phyloP scores from a whole-genome alignment of 2,113 vertebrate species.

The Casuarius casuarius region DNA sequence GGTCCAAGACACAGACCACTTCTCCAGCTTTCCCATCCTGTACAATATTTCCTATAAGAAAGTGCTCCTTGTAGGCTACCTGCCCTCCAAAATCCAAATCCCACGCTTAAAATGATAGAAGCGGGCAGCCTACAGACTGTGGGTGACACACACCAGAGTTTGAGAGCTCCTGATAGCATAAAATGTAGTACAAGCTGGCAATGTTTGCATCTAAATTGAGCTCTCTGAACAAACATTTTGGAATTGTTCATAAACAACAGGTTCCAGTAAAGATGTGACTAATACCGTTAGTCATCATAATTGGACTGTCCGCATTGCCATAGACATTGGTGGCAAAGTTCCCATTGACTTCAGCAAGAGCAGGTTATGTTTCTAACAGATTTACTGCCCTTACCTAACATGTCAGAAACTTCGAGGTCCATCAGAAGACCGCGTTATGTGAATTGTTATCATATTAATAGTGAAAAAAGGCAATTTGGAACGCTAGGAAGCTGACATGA shows the following conservation, averaged over 20 bases:
- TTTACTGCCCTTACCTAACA: conserved; percentile 16
- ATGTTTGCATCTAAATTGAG: conserved; percentile 2
- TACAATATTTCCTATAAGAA: neutral
- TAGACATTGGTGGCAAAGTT: neutral
- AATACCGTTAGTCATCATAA: conserved; percentile 61
- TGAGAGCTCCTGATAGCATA: neutral
- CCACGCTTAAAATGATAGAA: neutral
- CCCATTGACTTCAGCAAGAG: neutral
- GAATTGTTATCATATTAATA: neutral
- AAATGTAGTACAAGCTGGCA: neutral
- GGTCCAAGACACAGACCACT: neutral
- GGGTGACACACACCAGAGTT: neutral
- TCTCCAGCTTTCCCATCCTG: neutral
- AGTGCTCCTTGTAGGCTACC: neutral
- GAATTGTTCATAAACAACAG: conserved; percentile 10
- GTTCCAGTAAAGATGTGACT: conserved; percentile 65
- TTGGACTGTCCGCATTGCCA: neutral
- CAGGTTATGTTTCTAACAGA: neutral
- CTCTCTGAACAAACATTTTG: conserved; percentile 14
- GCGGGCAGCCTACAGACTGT: neutral
- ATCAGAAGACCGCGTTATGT: neutral
- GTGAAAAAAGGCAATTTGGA: conserved; percentile 6
- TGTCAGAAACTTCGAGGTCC: neutral
- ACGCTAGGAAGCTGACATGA: neutral
- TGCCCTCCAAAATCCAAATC: conserved; percentile 17